These are phyloP conservation scores for Leptosomus discolor DNA, from an alignment of 2,113 vertebrate species.

Conservation along the genomic window DNA sequence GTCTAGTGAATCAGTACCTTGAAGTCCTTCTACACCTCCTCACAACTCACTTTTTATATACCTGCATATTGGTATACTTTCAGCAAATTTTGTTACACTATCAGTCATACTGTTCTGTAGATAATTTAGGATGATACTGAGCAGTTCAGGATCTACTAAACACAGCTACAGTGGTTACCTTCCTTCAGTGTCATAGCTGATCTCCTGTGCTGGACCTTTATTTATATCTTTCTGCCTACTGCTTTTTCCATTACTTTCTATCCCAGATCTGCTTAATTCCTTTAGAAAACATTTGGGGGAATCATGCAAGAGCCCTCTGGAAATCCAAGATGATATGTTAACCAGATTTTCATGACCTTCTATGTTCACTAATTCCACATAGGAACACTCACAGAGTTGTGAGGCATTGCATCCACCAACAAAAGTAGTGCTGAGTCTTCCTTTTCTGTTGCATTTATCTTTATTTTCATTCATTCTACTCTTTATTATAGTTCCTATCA, in stretches of 20 bases:
- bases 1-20: not conserved
- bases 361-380: not conserved
- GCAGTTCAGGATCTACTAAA: not conserved
- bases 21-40: not conserved
- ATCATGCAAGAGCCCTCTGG: not conserved
- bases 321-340: not conserved
- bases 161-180: not conserved
- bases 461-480: not conserved
- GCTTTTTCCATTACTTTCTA: not conserved
- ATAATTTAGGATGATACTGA: not conserved
- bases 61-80: not conserved
- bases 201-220: not conserved
- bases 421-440: not conserved
- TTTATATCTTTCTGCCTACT: not conserved
- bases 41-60: not conserved
- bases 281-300: not conserved
- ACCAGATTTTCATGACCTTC: not conserved
- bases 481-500: not conserved
- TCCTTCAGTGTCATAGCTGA: not conserved
- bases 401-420: not conserved
- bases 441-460: not conserved
- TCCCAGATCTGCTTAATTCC: not conserved
- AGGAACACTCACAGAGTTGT: not conserved
- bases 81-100: not conserved
- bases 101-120: not conserved